Conservation (phyloP, 2,888 invertebrate genomes). For the Schizotus pectinicornis region DNA sequence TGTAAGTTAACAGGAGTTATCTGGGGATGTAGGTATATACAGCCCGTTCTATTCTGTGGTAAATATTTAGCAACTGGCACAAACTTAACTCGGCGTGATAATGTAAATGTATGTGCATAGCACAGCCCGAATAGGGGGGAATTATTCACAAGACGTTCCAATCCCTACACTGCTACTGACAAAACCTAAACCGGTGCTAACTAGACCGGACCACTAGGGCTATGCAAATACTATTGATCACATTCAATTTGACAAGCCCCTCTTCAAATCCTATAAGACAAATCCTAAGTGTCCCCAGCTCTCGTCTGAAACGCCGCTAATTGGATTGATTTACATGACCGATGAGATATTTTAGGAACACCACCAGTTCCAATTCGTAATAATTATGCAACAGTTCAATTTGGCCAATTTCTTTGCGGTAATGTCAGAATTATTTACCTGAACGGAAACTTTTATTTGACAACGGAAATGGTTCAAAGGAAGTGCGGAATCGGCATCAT, state of each 20-base stretch:
- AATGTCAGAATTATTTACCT: too few relatives aligned
- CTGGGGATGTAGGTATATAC: slow-evolving; percentile 14
- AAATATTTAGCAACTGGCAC: slow-evolving; percentile 29
- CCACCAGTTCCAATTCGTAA: too few relatives aligned
- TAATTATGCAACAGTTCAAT: too few relatives aligned
- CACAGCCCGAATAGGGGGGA: slow-evolving; percentile 17
- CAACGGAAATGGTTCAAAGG: too few relatives aligned
- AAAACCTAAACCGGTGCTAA: slow-evolving; percentile 26
- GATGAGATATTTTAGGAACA: slow-evolving; percentile 1
- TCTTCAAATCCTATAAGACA: slow-evolving; percentile 33
- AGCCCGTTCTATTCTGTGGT: slow-evolving; percentile 13
- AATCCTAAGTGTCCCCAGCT: slow-evolving; percentile 29
- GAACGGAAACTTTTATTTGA: too few relatives aligned
- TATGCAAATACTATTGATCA: slow-evolving; percentile 41
- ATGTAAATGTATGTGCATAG: slow-evolving; percentile 34
- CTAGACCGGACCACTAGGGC: slow-evolving; percentile 24
- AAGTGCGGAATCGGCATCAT: too few relatives aligned
- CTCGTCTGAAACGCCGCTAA: slow-evolving; percentile 21
- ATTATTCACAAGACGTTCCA: slow-evolving; percentile 25
- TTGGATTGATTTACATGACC: slow-evolving; percentile 29
- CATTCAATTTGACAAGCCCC: slow-evolving; percentile 38
- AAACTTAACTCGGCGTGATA: slow-evolving; percentile 24
- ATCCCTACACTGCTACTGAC: slow-evolving; percentile 17
- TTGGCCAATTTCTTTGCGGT: too few relatives aligned
- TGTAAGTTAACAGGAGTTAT: slow-evolving; percentile 8